Evolutionary conservation across 2,113 vertebrate genomes (phyloP).

Genomic region (Peromyscus leucopus): DNA sequence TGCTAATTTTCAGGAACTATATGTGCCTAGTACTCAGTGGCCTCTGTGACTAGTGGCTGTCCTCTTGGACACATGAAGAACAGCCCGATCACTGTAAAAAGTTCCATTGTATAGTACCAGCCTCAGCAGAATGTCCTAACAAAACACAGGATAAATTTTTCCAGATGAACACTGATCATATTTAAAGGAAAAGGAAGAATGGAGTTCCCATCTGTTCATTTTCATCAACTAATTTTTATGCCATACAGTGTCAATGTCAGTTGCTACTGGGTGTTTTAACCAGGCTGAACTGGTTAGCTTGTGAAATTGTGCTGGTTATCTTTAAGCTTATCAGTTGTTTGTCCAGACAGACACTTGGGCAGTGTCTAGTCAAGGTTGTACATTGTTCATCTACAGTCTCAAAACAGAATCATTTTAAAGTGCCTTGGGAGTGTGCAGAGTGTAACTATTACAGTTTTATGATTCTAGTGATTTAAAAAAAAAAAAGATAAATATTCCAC

Average conservation of each 20-base stretch:
- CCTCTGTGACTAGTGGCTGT: not conserved
- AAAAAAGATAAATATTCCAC: not conserved
- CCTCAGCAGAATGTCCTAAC: not conserved
- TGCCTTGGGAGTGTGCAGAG: not conserved
- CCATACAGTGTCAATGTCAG: not conserved
- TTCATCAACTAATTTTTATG: not conserved
- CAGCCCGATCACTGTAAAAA: fast-evolving
- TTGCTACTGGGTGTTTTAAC: not conserved
- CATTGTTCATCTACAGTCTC: not conserved
- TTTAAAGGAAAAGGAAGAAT: not conserved
- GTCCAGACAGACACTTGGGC: not conserved
- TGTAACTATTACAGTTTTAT: not conserved
- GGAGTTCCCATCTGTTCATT: not conserved
- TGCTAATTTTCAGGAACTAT: not conserved
- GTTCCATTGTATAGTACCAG: not conserved
- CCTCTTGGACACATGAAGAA: not conserved
- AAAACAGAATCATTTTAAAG: not conserved
- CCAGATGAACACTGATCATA: not conserved
- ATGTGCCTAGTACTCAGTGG: not conserved
- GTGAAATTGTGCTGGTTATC: not conserved
- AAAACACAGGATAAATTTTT: not conserved
- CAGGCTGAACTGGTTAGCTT: not conserved
- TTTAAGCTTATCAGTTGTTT: not conserved
- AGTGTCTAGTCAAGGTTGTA: not conserved
- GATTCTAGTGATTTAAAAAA: not conserved